Conservation (phyloP, 2,797 vertebrate genomes). For the Lophotriccus pileatus region DNA sequence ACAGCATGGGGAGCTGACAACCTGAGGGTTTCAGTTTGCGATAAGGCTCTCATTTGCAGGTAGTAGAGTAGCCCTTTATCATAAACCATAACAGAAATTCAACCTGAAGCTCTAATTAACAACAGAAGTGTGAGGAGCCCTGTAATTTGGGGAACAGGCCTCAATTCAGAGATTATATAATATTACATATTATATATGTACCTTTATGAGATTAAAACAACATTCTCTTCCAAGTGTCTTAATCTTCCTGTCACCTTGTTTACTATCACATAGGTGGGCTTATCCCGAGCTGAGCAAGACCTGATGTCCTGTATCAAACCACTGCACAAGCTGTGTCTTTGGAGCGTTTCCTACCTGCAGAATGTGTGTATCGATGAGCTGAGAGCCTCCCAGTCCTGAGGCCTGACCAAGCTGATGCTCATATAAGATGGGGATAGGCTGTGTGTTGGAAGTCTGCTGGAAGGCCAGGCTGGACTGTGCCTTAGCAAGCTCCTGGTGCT, state of each 20-base stretch:
- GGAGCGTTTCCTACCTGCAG: slow-evolving; percentile 83
- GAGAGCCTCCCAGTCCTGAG: slow-evolving; percentile 93
- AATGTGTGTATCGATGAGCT: slow-evolving; percentile 95
- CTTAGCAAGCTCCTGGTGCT: slow-evolving; percentile 94
- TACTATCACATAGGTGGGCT: neutral
- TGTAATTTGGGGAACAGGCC: neutral
- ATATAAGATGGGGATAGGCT: slow-evolving; percentile 95
- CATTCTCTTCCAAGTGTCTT: neutral
- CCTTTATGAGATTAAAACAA: neutral
- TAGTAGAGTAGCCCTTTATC: neutral
- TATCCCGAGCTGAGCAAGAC: neutral
- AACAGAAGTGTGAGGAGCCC: neutral
- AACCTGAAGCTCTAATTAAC: neutral
- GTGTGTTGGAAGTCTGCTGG: slow-evolving; percentile 92
- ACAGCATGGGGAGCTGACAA: neutral
- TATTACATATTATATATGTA: too few relatives aligned
- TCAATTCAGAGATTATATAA: neutral
- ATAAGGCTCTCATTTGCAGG: neutral
- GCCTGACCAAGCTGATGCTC: slow-evolving; percentile 95
- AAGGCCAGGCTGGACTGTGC: slow-evolving; percentile 93
- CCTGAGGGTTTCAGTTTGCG: neutral
- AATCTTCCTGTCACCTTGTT: neutral
- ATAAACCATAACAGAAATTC: neutral
- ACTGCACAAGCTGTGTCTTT: neutral
- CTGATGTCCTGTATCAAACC: neutral